These are phyloP conservation scores for Mionectes olivaceus DNA, from an alignment of 2,797 vertebrate genomes.

Conservation along the genomic window DNA sequence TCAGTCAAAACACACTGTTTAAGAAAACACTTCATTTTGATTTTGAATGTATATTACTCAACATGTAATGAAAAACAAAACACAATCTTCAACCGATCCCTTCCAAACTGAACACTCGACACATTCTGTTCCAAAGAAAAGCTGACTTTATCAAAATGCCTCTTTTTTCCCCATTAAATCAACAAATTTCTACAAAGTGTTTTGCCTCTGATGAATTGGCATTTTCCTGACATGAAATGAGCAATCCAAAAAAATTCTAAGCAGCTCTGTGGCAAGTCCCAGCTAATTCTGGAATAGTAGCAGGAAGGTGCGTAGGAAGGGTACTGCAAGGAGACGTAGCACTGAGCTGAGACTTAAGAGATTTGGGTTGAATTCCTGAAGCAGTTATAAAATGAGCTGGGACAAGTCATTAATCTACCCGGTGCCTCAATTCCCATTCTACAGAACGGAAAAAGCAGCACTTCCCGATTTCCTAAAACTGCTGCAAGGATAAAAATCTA, in stretches of 20 bases:
- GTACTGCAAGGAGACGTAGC: constrained; percentile 12
- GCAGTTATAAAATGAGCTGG: constrained; percentile 24
- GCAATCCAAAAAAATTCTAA: constrained; percentile 54
- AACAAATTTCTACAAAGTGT: constrained; percentile 50
- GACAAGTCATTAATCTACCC: constrained; percentile 36
- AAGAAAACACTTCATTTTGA: constrained; percentile 67
- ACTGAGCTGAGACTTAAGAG: constrained; percentile 5
- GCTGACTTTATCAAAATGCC: constrained; percentile 57
- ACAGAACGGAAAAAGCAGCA: not conserved
- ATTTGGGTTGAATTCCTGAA: constrained; percentile 53
- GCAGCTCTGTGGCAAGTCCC: constrained; percentile 52
- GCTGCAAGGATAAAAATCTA: constrained; percentile 26
- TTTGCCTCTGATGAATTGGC: constrained; percentile 64
- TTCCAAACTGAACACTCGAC: constrained; percentile 53
- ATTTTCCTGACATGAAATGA: constrained; percentile 63
- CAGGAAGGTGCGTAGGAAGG: constrained; percentile 67
- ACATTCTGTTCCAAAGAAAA: constrained; percentile 63
- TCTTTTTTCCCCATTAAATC: constrained; percentile 30
- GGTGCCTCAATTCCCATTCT: not conserved
- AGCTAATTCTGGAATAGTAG: constrained; percentile 60
- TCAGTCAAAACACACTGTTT: constrained; percentile 58
- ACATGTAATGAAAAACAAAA: constrained; percentile 61
- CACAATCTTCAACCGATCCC: constrained; percentile 27
- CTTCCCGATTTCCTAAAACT: not conserved
- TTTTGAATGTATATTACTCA: constrained; percentile 67